phyloP scores from a whole-genome alignment of 2,797 vertebrate genomes.

The Alca torda region DNA sequence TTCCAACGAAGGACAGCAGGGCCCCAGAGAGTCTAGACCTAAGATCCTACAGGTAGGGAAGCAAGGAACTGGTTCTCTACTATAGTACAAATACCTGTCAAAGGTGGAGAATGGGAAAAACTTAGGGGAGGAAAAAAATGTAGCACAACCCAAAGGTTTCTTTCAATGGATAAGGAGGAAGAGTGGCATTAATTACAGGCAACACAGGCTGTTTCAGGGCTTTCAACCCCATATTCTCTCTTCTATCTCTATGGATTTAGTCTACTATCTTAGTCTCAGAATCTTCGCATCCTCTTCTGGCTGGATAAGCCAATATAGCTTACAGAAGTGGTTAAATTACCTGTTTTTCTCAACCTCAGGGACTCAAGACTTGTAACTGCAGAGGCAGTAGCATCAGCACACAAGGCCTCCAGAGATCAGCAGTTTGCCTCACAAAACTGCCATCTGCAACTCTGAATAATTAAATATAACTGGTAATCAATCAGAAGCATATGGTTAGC shows the following conservation, averaged over 20 bases:
- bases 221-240: neutral
- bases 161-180: neutral
- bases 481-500: conserved; percentile 68
- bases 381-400: neutral
- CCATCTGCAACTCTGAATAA: conserved; percentile 67
- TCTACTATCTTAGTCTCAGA: neutral
- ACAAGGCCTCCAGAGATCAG: conserved; percentile 38
- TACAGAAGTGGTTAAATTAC: neutral
- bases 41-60: neutral
- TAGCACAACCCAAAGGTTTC: neutral
- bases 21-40: neutral
- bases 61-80: neutral
- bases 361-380: neutral
- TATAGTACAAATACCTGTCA: neutral
- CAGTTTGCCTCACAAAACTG: conserved; percentile 56
- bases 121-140: neutral
- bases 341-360: neutral
- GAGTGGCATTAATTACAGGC: neutral
- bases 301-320: neutral
- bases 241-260: neutral
- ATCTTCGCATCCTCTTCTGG: neutral
- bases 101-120: neutral
- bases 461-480: conserved; percentile 69
- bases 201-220: neutral
- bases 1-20: neutral